Percentiles rank a stretch among this genome's conserved stretches.
phyloP scores from a whole-genome alignment of 2,888 invertebrate genomes.

The Chloromyia formosa region DNA sequence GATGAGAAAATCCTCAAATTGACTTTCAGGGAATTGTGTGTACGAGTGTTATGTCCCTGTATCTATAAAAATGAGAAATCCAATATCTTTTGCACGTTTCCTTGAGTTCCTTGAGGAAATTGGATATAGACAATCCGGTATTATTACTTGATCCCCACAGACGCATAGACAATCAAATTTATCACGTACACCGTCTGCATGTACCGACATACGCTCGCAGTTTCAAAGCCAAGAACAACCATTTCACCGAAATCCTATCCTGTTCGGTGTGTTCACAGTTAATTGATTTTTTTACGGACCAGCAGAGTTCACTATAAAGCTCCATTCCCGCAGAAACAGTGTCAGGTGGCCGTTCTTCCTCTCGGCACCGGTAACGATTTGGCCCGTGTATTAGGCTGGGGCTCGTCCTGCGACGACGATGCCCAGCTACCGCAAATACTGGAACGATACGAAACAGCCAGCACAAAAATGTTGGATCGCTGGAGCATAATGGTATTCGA shows the following conservation, averaged over 20 bases:
- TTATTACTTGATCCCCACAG: too few species aligned
- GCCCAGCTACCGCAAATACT: slow-evolving; percentile 90
- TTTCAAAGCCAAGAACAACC: too few species aligned
- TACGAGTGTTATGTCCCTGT: too few species aligned
- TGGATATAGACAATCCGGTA: too few species aligned
- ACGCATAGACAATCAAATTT: too few species aligned
- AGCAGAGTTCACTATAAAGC: not conserved
- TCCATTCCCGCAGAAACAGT: slow-evolving; percentile 74
- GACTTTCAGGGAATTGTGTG: too few species aligned
- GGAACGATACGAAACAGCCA: slow-evolving; percentile 95
- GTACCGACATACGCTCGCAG: too few species aligned
- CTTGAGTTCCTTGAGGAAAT: too few species aligned
- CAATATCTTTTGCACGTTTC: too few species aligned
- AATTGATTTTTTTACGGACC: not conserved
- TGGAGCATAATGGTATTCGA: slow-evolving; percentile 98
- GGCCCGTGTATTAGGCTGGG: slow-evolving; percentile 96
- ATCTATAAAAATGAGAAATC: too few species aligned
- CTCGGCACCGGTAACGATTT: slow-evolving; percentile 97
- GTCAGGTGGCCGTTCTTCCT: slow-evolving; percentile 94
- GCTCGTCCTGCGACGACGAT: slow-evolving; percentile 94
- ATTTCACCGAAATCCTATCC: not conserved
- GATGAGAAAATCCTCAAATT: too few species aligned
- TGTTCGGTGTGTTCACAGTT: not conserved
- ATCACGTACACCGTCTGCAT: too few species aligned
- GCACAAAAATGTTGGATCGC: slow-evolving; percentile 96